phyloP scores from a whole-genome alignment of 2,888 invertebrate species.

The Drosophila anceps region DNA sequence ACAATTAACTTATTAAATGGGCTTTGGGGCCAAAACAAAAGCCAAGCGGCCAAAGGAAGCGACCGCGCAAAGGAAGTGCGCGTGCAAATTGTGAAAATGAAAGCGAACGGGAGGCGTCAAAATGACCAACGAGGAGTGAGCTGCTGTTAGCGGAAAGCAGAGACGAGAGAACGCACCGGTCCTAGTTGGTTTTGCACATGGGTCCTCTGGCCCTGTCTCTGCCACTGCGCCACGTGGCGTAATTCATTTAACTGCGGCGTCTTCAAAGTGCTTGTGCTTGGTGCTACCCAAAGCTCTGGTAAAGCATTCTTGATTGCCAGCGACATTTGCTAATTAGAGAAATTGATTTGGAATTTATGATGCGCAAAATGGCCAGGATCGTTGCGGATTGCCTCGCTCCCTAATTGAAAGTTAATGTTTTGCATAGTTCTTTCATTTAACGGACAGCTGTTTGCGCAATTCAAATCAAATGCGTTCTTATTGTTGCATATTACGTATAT shows the following conservation, averaged over 20 bases:
- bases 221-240: constrained; percentile 24
- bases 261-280: constrained; percentile 28
- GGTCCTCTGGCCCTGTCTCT: not conserved
- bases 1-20: constrained; percentile 83
- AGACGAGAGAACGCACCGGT: not conserved
- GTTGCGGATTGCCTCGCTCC: not conserved
- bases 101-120: constrained; percentile 50
- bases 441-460: constrained; percentile 47
- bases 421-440: constrained; percentile 46
- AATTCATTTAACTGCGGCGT: constrained; percentile 55
- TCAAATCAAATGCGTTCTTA: constrained; percentile 29
- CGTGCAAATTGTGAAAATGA: constrained; percentile 54
- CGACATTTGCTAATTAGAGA: constrained; percentile 79
- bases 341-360: constrained; percentile 84
- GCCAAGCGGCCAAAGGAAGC: constrained; percentile 30
- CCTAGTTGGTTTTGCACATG: constrained; percentile 19
- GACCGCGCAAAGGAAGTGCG: constrained; percentile 47
- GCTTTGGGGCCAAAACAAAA: constrained; percentile 58
- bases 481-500: constrained; percentile 44
- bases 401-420: constrained; percentile 74
- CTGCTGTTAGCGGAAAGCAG: constrained; percentile 4
- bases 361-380: constrained; percentile 66
- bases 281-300: constrained; percentile 5
- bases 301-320: constrained; percentile 48
- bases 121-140: constrained; percentile 28